These are phyloP conservation scores for Metacarcinus magister DNA, from an alignment of 2,888 invertebrate genomes.

Conservation along the genomic window DNA sequence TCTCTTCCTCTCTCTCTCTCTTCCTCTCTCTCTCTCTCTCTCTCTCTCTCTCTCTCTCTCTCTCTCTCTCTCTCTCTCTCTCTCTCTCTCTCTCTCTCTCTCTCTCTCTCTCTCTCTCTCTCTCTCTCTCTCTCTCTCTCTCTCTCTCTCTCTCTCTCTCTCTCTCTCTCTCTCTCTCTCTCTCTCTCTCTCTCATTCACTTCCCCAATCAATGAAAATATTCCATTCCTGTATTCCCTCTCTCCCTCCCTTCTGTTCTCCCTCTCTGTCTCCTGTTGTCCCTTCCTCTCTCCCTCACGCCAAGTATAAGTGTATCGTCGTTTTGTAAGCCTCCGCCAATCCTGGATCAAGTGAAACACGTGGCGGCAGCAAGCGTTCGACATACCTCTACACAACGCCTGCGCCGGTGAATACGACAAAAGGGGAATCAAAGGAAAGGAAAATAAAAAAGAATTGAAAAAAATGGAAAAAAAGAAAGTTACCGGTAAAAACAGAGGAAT, in stretches of 20 bases:
- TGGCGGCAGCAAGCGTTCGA: too few species aligned
- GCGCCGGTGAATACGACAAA: neutral
- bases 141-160: conserved; percentile 2
- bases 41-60: conserved; percentile 26
- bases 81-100: conserved; percentile 2
- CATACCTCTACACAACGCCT: too few species aligned
- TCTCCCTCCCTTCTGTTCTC: neutral
- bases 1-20: neutral
- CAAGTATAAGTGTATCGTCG: too few species aligned
- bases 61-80: conserved; percentile 14
- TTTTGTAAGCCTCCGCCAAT: too few species aligned
- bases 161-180: conserved; percentile 2
- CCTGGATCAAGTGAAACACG: too few species aligned
- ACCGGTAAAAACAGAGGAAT: neutral
- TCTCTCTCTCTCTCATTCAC: neutral
- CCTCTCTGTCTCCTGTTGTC: neutral
- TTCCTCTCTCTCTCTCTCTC: neutral
- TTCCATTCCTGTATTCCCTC: too few species aligned
- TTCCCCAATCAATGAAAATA: too few species aligned
- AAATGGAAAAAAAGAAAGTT: neutral
- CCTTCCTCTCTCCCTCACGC: neutral
- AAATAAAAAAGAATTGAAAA: neutral
- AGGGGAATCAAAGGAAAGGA: neutral
- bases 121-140: neutral
- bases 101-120: conserved; percentile 2